Evolutionary conservation across 1,140 invertebrate species (phyloP).

Genomic region (Ceratina australensis): DNA sequence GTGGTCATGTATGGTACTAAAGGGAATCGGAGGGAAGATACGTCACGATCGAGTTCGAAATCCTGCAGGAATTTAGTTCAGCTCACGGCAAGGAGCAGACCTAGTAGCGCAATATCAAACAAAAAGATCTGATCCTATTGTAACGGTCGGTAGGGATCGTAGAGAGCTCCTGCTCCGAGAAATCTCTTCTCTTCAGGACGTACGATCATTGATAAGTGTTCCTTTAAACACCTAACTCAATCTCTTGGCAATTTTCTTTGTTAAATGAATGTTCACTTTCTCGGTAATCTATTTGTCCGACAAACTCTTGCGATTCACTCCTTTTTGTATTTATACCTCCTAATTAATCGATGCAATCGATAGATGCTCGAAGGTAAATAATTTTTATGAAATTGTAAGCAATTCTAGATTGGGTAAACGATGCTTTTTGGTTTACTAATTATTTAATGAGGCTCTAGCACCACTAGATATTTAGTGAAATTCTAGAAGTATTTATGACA

Average conservation of each 20-base stretch:
- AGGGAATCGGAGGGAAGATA: slow-evolving; percentile 38
- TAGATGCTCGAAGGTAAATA: background rate
- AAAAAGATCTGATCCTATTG: slow-evolving; percentile 34
- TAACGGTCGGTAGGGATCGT: background rate
- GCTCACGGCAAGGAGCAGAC: slow-evolving; percentile 19
- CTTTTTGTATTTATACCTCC: background rate
- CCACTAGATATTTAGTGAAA: background rate
- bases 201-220: background rate
- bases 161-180: background rate
- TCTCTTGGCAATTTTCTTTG: background rate
- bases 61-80: slow-evolving; percentile 29
- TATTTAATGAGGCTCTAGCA: background rate
- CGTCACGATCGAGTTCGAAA: slow-evolving; percentile 16
- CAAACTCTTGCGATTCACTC: too few relatives aligned
- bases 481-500: background rate
- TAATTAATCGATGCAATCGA: background rate
- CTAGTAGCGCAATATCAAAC: slow-evolving; percentile 9
- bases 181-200: slow-evolving; percentile 1
- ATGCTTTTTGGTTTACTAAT: too few relatives aligned
- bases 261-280: background rate
- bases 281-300: background rate
- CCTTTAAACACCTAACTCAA: slow-evolving; percentile 10
- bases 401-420: too few relatives aligned
- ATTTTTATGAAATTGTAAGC: too few relatives aligned
- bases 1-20: background rate